Evolutionary conservation across 2,113 vertebrate genomes (phyloP).

Genomic region (Phodopus roborovskii): DNA sequence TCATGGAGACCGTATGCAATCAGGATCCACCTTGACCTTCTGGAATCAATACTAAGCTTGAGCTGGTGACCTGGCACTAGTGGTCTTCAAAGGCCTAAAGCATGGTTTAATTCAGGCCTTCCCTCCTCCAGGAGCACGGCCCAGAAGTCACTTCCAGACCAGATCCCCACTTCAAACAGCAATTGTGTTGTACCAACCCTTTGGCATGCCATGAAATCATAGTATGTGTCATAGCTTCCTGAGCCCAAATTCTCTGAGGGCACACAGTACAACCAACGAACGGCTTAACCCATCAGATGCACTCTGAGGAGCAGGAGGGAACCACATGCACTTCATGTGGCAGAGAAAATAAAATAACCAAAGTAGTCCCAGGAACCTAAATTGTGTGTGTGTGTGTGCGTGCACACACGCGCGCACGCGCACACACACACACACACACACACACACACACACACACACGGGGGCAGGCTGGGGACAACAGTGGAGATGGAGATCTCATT

Average conservation of each 20-base stretch:
- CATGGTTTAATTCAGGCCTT: not conserved
- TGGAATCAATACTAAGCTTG: not conserved
- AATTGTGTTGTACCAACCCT: not conserved
- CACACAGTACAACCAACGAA: not conserved
- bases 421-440: no score
- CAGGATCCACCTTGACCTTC: not conserved
- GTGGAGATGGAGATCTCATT: not conserved
- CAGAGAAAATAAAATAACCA: not conserved
- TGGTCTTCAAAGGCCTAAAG: not conserved
- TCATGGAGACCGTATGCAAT: no score
- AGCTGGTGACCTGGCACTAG: not conserved
- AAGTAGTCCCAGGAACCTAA: not conserved
- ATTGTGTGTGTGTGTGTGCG: no score
- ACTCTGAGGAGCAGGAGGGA: not conserved
- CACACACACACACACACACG: not conserved
- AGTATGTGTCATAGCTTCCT: not conserved
- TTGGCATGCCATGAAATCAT: not conserved
- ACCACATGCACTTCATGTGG: fast-evolving
- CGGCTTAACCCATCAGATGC: not conserved
- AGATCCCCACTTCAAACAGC: not conserved
- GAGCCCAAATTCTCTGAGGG: not conserved
- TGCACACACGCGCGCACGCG: not conserved
- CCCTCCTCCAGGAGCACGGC: not conserved
- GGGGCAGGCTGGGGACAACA: no score
- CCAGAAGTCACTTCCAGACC: not conserved